These are phyloP conservation scores for Pogonomyrmex californicus DNA, from an alignment of 1,140 invertebrate genomes.

Conservation along the genomic window DNA sequence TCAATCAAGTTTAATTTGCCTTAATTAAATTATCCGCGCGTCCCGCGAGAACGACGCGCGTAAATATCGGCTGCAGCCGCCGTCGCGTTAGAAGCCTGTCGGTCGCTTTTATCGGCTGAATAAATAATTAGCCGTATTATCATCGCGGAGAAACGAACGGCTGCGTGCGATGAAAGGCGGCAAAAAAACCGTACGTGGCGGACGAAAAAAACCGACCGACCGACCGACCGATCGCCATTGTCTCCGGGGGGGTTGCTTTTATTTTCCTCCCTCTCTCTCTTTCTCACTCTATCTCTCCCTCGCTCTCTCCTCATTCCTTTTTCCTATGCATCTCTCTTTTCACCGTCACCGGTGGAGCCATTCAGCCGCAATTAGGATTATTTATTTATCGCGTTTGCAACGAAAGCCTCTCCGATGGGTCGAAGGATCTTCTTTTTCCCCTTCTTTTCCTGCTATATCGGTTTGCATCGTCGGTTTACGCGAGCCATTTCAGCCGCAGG, in stretches of 20 bases:
- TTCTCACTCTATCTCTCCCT: background rate
- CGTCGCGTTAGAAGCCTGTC: conserved; percentile 31
- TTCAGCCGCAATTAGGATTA: conserved; percentile 75
- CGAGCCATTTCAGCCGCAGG: conserved; percentile 38
- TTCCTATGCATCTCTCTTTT: conserved; percentile 4
- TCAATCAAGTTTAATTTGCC: conserved; percentile 37
- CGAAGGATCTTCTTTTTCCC: background rate
- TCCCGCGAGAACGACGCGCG: conserved; percentile 22
- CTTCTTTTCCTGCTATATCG: conserved; percentile 24
- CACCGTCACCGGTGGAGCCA: conserved; percentile 41
- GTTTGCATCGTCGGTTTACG: conserved; percentile 44
- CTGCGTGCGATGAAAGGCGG: conserved; percentile 30
- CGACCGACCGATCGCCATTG: conserved; percentile 48
- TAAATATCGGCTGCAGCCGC: conserved; percentile 26
- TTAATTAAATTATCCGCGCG: conserved; percentile 36
- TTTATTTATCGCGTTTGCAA: conserved; percentile 69
- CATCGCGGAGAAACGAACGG: conserved; percentile 18
- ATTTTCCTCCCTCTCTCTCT: conserved; percentile 27
- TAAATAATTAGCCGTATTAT: conserved; percentile 75
- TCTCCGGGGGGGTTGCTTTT: conserved; percentile 53
- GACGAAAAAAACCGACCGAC: conserved; percentile 36
- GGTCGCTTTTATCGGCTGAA: conserved; percentile 58
- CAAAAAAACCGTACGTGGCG: conserved; percentile 37
- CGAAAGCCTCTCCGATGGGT: conserved; percentile 15
- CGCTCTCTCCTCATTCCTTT: background rate